Percentiles rank a stretch among this genome's conserved stretches.
Conservation (phyloP, 2,797 vertebrate species). For the Martes flavigula region DNA sequence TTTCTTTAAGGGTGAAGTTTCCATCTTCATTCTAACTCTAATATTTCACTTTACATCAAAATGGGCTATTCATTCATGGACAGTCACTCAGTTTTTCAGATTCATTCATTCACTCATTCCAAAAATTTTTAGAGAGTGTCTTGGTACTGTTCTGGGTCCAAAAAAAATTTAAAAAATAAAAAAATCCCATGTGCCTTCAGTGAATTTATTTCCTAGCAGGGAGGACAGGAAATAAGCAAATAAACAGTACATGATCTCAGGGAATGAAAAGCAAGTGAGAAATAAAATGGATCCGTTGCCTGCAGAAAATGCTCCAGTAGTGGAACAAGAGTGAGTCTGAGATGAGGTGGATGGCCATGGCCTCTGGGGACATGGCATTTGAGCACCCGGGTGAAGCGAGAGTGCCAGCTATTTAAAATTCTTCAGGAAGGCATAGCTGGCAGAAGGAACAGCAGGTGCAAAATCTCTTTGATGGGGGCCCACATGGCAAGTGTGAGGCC, state of each 20-base stretch:
- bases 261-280: background rate
- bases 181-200: background rate
- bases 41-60: background rate
- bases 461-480: background rate
- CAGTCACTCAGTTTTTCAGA: background rate
- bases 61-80: background rate
- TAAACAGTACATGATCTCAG: background rate
- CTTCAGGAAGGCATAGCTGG: background rate
- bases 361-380: background rate
- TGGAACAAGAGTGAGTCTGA: background rate
- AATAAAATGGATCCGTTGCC: background rate
- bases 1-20: background rate
- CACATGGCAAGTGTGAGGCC: fast-evolving
- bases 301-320: background rate
- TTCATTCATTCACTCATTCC: background rate
- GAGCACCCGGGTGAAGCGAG: background rate
- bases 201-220: background rate
- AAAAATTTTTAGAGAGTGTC: background rate
- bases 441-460: background rate
- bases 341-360: too few species aligned
- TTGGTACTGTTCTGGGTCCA: background rate
- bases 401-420: background rate
- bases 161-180: background rate
- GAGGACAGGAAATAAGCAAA: background rate
- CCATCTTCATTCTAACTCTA: background rate